phyloP scores from a whole-genome alignment of 2,888 invertebrate species.

The Andrena praecox region DNA sequence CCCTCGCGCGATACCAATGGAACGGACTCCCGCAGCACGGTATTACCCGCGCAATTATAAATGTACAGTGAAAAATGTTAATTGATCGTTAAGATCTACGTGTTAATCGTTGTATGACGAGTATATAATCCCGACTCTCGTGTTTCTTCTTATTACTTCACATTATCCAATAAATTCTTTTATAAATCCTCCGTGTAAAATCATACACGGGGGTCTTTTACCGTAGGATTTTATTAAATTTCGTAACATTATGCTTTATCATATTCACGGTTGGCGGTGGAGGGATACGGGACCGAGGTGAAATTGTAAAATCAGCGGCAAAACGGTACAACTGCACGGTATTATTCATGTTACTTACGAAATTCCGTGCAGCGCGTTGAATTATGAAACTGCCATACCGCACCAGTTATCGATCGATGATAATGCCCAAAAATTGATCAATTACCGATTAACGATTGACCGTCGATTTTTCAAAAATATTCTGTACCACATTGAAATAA shows the following conservation, averaged over 20 bases:
- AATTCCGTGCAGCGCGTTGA: background rate
- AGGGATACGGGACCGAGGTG: background rate
- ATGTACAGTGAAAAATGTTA: constrained; percentile 21
- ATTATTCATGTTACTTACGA: background rate
- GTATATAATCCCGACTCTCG: constrained; percentile 7
- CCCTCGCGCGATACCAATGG: constrained; percentile 17
- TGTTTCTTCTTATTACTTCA: background rate
- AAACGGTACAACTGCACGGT: background rate
- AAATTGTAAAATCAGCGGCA: background rate
- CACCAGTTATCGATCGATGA: constrained; percentile 31
- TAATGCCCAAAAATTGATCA: constrained; percentile 15
- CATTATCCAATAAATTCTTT: background rate
- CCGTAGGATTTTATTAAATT: background rate
- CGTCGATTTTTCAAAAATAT: background rate
- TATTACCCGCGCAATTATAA: constrained; percentile 18
- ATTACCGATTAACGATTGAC: background rate
- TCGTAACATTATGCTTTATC: background rate
- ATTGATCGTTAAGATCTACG: constrained; percentile 24
- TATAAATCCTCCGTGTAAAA: background rate
- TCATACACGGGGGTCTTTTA: background rate
- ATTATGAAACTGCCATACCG: constrained; percentile 1
- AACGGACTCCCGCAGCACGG: constrained; percentile 28
- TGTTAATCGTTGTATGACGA: constrained; percentile 18
- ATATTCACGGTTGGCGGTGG: background rate
- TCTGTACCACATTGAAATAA: background rate